Conservation (phyloP, 2,797 vertebrate genomes). For the Oreochromis mossambicus region DNA sequence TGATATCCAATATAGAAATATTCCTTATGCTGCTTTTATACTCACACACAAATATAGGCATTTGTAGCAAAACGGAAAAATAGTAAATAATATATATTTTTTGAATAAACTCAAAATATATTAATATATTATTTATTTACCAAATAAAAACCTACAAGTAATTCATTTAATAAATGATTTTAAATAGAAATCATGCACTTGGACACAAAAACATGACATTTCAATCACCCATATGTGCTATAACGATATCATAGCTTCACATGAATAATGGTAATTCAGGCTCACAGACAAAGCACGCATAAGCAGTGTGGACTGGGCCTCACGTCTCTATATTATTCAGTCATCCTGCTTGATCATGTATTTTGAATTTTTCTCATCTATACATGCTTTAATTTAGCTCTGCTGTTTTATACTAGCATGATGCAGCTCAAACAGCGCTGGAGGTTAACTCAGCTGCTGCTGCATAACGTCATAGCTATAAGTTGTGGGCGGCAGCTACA, state of each 20-base stretch:
- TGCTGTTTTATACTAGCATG: background rate
- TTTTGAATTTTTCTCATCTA: background rate
- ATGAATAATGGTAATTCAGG: background rate
- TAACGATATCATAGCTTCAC: background rate
- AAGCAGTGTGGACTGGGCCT: background rate
- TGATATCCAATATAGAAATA: background rate
- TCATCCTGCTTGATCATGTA: background rate
- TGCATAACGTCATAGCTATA: constrained; percentile 49
- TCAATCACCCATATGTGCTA: background rate
- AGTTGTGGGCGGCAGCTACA: constrained; percentile 18
- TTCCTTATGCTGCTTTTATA: background rate
- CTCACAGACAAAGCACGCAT: background rate
- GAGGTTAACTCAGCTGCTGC: constrained; percentile 14
- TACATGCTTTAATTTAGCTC: background rate
- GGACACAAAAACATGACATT: background rate
- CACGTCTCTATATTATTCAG: background rate
- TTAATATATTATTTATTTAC: background rate
- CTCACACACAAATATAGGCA: background rate
- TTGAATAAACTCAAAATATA: background rate
- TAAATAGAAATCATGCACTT: background rate
- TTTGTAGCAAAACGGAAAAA: background rate
- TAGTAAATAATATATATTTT: background rate
- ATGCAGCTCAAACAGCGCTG: background rate
- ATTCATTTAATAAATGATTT: background rate
- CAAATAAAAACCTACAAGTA: background rate